Evolutionary conservation across 2,797 vertebrate genomes (phyloP).

Genomic region (Lycodopsis pacificus): DNA sequence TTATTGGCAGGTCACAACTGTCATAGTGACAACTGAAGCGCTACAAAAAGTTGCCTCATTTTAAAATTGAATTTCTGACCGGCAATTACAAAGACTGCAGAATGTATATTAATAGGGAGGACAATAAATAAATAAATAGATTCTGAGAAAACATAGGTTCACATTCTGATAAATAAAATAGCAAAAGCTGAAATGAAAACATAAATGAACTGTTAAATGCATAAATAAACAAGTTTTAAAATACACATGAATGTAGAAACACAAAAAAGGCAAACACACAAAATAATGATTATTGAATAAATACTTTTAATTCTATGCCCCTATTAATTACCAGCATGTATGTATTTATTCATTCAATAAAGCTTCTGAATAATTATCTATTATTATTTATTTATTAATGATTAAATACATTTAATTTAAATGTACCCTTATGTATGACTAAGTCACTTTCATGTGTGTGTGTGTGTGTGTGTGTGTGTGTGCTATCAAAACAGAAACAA

Average conservation of each 20-base stretch:
- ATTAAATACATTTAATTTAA: background rate
- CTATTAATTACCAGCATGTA: background rate
- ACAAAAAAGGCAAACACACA: background rate
- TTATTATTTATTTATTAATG: background rate
- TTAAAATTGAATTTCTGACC: background rate
- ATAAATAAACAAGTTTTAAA: background rate
- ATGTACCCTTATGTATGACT: background rate
- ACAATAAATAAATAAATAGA: background rate
- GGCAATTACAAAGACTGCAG: background rate
- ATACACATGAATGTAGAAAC: background rate
- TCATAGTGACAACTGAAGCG: background rate
- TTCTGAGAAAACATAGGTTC: background rate
- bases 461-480: slow-evolving; percentile 18
- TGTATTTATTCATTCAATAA: background rate
- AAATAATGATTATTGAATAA: background rate
- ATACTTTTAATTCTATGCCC: background rate
- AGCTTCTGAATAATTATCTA: background rate
- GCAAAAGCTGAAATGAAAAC: background rate
- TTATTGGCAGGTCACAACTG: background rate
- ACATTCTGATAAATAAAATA: background rate
- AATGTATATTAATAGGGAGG: background rate
- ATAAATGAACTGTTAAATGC: background rate
- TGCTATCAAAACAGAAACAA: background rate
- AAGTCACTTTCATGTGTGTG: background rate
- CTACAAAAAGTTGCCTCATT: background rate